phyloP scores from a whole-genome alignment of 2,888 invertebrate species.

The Parthenolecanium corni region DNA sequence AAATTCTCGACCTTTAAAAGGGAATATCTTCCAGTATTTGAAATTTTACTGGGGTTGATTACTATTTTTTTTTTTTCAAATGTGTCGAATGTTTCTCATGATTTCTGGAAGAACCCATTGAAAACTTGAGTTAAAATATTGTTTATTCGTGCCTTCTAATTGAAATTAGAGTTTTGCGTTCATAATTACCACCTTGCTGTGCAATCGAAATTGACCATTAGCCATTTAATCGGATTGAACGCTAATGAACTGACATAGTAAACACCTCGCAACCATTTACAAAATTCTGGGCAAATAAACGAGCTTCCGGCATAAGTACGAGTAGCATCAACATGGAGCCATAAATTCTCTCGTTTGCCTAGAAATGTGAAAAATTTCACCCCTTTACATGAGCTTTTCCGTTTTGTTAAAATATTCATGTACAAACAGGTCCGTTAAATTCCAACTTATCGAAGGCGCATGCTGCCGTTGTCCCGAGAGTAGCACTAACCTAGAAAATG shows the following conservation, averaged over 20 bases:
- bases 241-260: constrained; percentile 88
- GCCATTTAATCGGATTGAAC: constrained; percentile 97
- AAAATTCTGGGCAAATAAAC: constrained; percentile 90
- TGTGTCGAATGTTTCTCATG: too few relatives aligned
- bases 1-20: too few relatives aligned
- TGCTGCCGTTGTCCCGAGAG: constrained; percentile 91
- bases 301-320: constrained; percentile 95
- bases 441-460: constrained; percentile 90
- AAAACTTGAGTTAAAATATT: too few relatives aligned
- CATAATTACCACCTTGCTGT: constrained; percentile 92
- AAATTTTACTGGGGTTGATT: too few relatives aligned
- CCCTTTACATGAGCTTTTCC: too few relatives aligned
- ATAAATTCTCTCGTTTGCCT: constrained; percentile 68
- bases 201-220: constrained; percentile 98
- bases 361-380: background rate
- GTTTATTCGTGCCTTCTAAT: too few relatives aligned
- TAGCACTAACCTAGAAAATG: constrained; percentile 76
- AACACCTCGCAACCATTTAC: constrained; percentile 81
- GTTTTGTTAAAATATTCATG: constrained; percentile 35
- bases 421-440: constrained; percentile 48
- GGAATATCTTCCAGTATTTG: too few relatives aligned
- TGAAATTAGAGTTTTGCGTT: too few relatives aligned
- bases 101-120: too few relatives aligned
- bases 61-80: too few relatives aligned
- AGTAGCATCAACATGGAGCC: constrained; percentile 96